phyloP scores from a whole-genome alignment of 2,888 invertebrate genomes.

The Entomobrya proxima region DNA sequence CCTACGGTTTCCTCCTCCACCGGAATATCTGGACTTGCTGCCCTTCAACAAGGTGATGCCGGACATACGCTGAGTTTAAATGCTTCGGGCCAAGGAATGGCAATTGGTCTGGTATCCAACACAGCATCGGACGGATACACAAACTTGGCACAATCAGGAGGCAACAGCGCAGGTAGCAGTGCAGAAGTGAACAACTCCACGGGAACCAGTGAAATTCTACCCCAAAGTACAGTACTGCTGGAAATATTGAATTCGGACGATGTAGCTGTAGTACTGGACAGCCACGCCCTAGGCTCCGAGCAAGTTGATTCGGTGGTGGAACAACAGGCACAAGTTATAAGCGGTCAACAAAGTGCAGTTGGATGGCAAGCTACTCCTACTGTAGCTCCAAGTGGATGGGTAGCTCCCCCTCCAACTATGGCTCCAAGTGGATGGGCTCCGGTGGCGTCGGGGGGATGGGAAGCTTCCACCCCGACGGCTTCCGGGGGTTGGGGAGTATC shows the following conservation, averaged over 20 bases:
- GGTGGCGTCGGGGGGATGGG: constrained; percentile 15
- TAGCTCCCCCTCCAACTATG: background rate
- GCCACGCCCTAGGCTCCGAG: background rate
- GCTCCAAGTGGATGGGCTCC: background rate
- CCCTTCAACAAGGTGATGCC: background rate
- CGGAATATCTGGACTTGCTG: background rate
- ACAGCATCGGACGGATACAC: background rate
- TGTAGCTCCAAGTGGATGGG: constrained; percentile 16
- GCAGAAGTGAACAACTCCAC: background rate
- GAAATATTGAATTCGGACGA: background rate
- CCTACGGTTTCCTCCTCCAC: background rate
- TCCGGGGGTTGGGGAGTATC: background rate
- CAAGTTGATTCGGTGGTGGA: background rate
- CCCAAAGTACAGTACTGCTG: background rate
- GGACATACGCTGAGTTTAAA: background rate
- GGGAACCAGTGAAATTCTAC: background rate
- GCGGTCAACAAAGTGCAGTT: background rate
- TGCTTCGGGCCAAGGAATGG: background rate
- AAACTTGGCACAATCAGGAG: background rate
- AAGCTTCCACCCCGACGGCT: background rate
- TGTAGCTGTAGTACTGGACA: background rate
- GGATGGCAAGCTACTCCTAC: background rate
- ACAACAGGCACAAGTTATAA: background rate
- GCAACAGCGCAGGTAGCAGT: background rate
- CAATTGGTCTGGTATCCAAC: background rate